Evolutionary conservation across 1,140 invertebrate species (phyloP).

Genomic region (Nasonia vitripennis): DNA sequence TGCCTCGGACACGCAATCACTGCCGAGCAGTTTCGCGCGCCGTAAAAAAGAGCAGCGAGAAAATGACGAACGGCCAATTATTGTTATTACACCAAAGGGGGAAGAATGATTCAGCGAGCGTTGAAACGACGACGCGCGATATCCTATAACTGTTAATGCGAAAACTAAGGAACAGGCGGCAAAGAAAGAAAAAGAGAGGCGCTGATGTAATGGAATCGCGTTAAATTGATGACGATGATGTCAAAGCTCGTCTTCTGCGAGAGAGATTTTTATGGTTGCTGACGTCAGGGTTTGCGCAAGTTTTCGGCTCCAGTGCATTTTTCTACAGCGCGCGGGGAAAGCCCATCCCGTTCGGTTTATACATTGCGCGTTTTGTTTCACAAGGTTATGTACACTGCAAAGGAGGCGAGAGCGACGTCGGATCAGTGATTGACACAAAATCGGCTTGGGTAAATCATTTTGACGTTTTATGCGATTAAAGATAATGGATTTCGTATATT

Average conservation of each 20-base stretch:
- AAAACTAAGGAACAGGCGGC: neutral
- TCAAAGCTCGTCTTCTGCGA: neutral
- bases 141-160: neutral
- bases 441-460: neutral
- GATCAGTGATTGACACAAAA: neutral
- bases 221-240: neutral
- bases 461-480: neutral
- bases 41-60: neutral
- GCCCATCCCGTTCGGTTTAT: neutral
- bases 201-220: slow-evolving; percentile 2
- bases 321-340: neutral
- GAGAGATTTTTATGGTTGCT: neutral
- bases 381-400: neutral
- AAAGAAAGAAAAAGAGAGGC: neutral
- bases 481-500: neutral
- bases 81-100: slow-evolving; percentile 28
- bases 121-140: neutral
- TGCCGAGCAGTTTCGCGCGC: neutral
- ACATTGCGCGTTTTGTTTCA: neutral
- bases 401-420: neutral
- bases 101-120: slow-evolving; percentile 33
- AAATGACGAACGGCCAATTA: slow-evolving; percentile 38
- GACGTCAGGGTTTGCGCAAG: neutral
- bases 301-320: neutral
- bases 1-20: slow-evolving; percentile 13